phyloP scores from a whole-genome alignment of 2,888 invertebrate species.

The Adela reaumurella region DNA sequence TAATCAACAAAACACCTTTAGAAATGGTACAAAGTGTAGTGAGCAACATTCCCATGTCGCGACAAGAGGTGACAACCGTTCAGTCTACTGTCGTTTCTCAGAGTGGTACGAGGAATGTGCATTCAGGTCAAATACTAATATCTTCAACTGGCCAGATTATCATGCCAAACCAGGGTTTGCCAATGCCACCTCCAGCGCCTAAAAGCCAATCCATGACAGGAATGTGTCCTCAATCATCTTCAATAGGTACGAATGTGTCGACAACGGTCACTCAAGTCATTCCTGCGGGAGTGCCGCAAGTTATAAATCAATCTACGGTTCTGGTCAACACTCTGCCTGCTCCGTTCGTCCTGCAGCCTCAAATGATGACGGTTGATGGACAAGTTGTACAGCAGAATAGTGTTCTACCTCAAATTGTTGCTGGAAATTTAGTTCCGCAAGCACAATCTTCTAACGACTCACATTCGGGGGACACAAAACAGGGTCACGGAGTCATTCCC shows the following conservation, averaged over 20 bases:
- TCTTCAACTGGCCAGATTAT: conserved; percentile 73
- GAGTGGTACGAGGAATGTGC: conserved; percentile 19
- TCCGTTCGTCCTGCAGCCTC: conserved; percentile 75
- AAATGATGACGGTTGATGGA: conserved; percentile 73
- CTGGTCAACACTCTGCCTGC: conserved; percentile 76
- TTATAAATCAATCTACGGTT: conserved; percentile 72
- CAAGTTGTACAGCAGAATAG: conserved; percentile 66
- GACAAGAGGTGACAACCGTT: conserved; percentile 37
- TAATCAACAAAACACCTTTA: conserved; percentile 60
- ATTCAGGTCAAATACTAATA: conserved; percentile 70
- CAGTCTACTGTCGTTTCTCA: conserved; percentile 26
- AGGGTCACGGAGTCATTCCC: conserved; percentile 33
- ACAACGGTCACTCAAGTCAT: conserved; percentile 64
- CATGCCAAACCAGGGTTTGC: conserved; percentile 58
- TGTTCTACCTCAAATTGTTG: conserved; percentile 66
- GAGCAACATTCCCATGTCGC: conserved; percentile 57
- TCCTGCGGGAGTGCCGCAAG: conserved; percentile 61
- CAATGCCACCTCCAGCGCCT: conserved; percentile 66
- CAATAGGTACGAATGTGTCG: conserved; percentile 63
- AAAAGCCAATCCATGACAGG: conserved; percentile 37
- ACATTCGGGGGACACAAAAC: conserved; percentile 52
- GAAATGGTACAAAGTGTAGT: conserved; percentile 79
- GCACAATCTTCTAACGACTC: conserved; percentile 44
- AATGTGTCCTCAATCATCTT: conserved; percentile 60
- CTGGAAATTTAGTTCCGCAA: conserved; percentile 61